Evolutionary conservation across 2,797 vertebrate genomes (phyloP).

Genomic region (Gastrophryne carolinensis): DNA sequence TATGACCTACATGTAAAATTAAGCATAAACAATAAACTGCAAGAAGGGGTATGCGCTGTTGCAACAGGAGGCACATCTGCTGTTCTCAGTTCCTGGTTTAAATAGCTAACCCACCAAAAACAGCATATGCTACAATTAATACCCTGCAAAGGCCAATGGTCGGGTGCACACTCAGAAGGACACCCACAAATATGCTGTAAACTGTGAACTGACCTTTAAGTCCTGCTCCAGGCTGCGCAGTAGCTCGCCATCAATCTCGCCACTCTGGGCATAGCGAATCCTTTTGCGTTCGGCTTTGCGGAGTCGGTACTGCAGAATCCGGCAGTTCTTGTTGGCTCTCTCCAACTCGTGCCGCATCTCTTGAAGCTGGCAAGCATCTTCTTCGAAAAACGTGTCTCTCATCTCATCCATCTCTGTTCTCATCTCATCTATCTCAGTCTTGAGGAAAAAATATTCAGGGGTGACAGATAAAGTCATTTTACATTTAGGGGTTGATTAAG

Average conservation of each 20-base stretch:
- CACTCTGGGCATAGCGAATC: conserved; percentile 86
- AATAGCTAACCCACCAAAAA: no score
- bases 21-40: no score
- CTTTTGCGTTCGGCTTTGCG: conserved; percentile 95
- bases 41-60: not conserved
- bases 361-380: conserved; percentile 95
- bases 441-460: no score
- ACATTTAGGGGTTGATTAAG: no score
- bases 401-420: conserved; percentile 98
- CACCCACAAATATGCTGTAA: not conserved
- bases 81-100: not conserved
- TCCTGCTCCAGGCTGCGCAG: conserved; percentile 96
- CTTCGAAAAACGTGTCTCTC: conserved; percentile 96
- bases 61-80: not conserved
- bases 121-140: no score
- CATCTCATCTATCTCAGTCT: conserved; percentile 96
- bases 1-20: no score
- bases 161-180: no score
- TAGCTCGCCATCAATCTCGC: conserved; percentile 91
- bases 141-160: not conserved
- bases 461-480: no score
- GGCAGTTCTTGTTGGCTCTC: conserved; percentile 96
- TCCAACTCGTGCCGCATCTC: conserved; percentile 97
- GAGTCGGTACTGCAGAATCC: conserved; percentile 95
- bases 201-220: conserved; percentile 77